Evolutionary conservation across 2,888 invertebrate species (phyloP), one percentile per base, ranked within the genome.

Genomic region (Campaea margaritaria): DNA sequence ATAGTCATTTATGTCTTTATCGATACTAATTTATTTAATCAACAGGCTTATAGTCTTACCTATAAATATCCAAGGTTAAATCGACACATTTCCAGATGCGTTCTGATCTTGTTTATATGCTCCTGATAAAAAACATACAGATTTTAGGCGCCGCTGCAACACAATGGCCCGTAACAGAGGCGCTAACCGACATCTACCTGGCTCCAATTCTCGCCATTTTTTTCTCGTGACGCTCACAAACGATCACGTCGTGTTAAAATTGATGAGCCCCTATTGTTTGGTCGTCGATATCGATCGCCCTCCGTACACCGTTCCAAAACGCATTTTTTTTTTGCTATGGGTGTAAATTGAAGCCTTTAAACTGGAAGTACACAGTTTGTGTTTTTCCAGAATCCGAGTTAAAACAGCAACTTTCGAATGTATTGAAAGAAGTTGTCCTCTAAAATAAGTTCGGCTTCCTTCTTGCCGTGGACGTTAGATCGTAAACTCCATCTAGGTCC

Each of bases 141-240:
- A 76, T 70, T 73, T 78, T 78, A 84, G 87, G 89, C 89, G 90
- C 89, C 89, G 75, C 69, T 74, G 69, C 70, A 69, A 70, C 75
- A 89, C 88, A 90, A 90, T 86, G 77, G 82, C 63, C 70, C 74
- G 72, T 80, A 79, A 81, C 81, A 74, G 79, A 83, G 86, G 83
- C 86, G 86, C 82, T 86, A 82, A 82, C 76, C 74, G 76, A 72
- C 64, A 69, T 80, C 76, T 90, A 90, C 90, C 90, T 90, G 90
- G 68, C 71, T 65, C 68, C 68, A 70, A 76, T 82, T 80, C 75
- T 82, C 73, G 83, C 78, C 74, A 75, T 76, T 86, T 87, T 78
- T 87, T 86, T 79, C 31, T 21, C 72, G 70, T 65, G 52, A 60
- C 64, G 43, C 64, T 68, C 55, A 68, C 71, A 72, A 71, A 70